phyloP scores from a whole-genome alignment of 2,888 invertebrate genomes.

The Pedicia rivosa region DNA sequence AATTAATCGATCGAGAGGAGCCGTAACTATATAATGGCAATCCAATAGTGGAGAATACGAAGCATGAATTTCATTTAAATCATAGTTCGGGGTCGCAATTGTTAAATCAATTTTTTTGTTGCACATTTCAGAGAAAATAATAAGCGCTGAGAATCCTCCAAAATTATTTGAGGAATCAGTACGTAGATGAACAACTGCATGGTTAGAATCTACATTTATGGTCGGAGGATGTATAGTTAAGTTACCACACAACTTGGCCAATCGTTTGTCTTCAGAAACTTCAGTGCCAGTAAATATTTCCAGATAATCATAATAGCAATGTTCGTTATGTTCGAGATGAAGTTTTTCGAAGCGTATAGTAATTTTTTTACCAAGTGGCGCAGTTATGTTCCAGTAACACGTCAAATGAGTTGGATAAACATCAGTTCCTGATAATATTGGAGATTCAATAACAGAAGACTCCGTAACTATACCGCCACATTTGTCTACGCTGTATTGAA shows the following conservation, averaged over 20 bases:
- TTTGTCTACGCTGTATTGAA: constrained; percentile 37
- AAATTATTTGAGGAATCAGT: constrained; percentile 31
- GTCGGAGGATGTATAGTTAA: constrained; percentile 33
- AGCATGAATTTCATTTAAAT: constrained; percentile 24
- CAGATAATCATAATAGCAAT: constrained; percentile 44
- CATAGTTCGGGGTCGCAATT: constrained; percentile 18
- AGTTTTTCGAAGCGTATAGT: constrained; percentile 41
- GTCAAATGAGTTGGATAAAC: constrained; percentile 30
- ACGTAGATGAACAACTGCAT: constrained; percentile 37
- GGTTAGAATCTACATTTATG: constrained; percentile 42
- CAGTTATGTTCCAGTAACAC: constrained; percentile 65
- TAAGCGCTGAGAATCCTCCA: constrained; percentile 40
- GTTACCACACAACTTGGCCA: constrained; percentile 53
- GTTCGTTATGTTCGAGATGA: constrained; percentile 32
- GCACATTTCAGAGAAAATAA: constrained; percentile 51
- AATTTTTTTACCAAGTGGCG: constrained; percentile 33
- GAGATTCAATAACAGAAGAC: constrained; percentile 38
- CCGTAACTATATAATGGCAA: constrained; percentile 57
- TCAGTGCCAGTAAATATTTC: constrained; percentile 39
- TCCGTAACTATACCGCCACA: constrained; percentile 62
- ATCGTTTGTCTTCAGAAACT: constrained; percentile 23
- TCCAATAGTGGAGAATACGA: constrained; percentile 49
- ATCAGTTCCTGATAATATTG: constrained; percentile 26
- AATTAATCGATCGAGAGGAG: constrained; percentile 41
- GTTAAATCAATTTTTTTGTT: constrained; percentile 48